These are phyloP conservation scores for Trissolcus basalis DNA, from an alignment of 1,140 invertebrate genomes.

Conservation along the genomic window DNA sequence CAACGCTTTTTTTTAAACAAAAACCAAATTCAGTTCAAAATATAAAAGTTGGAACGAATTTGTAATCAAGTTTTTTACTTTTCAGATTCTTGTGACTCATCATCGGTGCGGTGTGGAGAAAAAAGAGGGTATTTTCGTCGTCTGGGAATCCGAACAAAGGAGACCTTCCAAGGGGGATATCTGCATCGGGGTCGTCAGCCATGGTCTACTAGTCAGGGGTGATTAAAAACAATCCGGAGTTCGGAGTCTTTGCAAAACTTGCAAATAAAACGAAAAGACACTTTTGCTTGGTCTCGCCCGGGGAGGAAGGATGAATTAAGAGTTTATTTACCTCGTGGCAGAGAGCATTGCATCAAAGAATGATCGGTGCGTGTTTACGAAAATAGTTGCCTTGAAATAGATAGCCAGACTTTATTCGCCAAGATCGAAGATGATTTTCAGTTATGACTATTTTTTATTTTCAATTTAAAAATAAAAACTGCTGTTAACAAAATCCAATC, in stretches of 20 bases:
- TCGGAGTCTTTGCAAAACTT: slow-evolving; percentile 6
- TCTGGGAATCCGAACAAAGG: slow-evolving; percentile 62
- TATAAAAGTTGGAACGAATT: too few species aligned
- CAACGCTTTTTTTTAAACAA: too few species aligned
- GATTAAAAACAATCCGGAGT: slow-evolving; percentile 36
- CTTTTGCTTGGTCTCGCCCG: slow-evolving; percentile 7
- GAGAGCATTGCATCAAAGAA: slow-evolving; percentile 42
- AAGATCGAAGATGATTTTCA: too few species aligned
- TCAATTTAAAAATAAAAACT: too few species aligned
- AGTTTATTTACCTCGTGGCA: slow-evolving; percentile 51
- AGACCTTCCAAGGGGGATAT: slow-evolving; percentile 25
- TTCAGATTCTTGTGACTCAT: slow-evolving; percentile 18
- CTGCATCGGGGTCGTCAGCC: slow-evolving; percentile 55
- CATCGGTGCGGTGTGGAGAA: slow-evolving; percentile 16
- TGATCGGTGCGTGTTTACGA: slow-evolving; percentile 44
- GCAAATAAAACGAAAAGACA: slow-evolving; percentile 6
- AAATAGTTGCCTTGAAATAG: slow-evolving; percentile 57
- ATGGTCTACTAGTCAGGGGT: slow-evolving; percentile 23
- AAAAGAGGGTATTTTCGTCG: slow-evolving; percentile 45
- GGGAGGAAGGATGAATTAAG: slow-evolving; percentile 55
- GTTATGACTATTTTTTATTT: too few species aligned
- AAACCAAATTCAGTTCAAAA: too few species aligned
- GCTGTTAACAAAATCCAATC: too few species aligned
- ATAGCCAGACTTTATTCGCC: slow-evolving; percentile 37
- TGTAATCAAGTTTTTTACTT: not conserved